Evolutionary conservation across 2,797 vertebrate genomes (phyloP).

Genomic region (Pseudochirops cupreus): DNA sequence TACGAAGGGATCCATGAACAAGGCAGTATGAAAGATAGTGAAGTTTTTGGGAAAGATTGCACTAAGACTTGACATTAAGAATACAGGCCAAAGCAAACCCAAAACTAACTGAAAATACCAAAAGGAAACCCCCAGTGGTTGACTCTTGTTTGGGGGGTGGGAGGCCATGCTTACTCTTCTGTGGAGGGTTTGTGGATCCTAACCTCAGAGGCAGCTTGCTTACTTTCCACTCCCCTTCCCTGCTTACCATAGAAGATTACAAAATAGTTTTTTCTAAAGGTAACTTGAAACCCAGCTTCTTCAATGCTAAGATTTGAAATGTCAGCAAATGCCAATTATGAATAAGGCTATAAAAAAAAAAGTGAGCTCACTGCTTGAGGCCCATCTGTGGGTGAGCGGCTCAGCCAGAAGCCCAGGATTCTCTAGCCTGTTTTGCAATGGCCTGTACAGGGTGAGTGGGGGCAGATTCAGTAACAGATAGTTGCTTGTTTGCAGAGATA

Average conservation of each 20-base stretch:
- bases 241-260: background rate
- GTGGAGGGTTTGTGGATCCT: background rate
- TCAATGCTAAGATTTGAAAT: background rate
- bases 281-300: slow-evolving; percentile 27
- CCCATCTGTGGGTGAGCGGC: background rate
- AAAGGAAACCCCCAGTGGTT: background rate
- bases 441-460: background rate
- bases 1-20: background rate
- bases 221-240: background rate
- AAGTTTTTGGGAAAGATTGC: background rate
- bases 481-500: background rate
- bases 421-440: background rate
- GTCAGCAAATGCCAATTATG: slow-evolving; percentile 1
- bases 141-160: background rate
- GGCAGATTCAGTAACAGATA: background rate
- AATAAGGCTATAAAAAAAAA: slow-evolving; percentile 24
- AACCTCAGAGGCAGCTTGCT: background rate
- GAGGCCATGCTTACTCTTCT: background rate
- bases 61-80: background rate
- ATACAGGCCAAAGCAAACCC: background rate
- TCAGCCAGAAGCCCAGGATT: background rate
- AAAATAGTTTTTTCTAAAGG: slow-evolving; percentile 2
- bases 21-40: background rate
- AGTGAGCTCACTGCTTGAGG: background rate
- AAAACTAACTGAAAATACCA: background rate